These are phyloP conservation scores for Austrolebias charrua DNA, from an alignment of 2,797 vertebrate genomes.

Conservation along the genomic window DNA sequence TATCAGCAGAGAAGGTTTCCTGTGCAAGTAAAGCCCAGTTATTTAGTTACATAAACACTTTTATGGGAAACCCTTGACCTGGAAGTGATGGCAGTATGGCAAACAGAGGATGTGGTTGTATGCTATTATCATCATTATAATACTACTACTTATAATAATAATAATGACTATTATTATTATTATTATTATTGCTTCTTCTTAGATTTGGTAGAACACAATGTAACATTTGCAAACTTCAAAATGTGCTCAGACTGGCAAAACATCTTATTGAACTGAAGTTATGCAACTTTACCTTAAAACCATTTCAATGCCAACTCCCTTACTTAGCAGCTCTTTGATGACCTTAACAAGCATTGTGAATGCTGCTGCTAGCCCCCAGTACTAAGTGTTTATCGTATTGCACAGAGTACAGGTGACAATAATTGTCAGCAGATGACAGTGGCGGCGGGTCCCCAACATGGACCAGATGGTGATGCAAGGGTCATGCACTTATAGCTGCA, in stretches of 20 bases:
- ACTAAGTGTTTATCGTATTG: slow-evolving; percentile 77
- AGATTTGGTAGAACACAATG: slow-evolving; percentile 2
- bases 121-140: slow-evolving; percentile 1
- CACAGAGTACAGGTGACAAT: slow-evolving; percentile 89
- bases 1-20: slow-evolving; percentile 80
- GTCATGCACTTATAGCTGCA: slow-evolving; percentile 71
- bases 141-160: too few species aligned
- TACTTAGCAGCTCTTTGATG: slow-evolving; percentile 35
- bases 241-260: slow-evolving; percentile 35
- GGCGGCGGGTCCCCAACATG: slow-evolving; percentile 80
- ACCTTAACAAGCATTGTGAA: slow-evolving; percentile 63
- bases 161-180: slow-evolving; percentile 11
- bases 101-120: slow-evolving; percentile 39
- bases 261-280: slow-evolving; percentile 33
- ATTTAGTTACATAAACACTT: slow-evolving; percentile 77
- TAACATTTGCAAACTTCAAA: slow-evolving; percentile 8
- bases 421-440: slow-evolving; percentile 91
- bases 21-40: slow-evolving; percentile 80
- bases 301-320: slow-evolving; percentile 8
- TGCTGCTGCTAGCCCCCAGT: slow-evolving; percentile 58
- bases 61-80: slow-evolving; percentile 60
- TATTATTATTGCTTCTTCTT: neutral
- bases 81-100: slow-evolving; percentile 43
- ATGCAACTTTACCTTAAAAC: slow-evolving; percentile 24
- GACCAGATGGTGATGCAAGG: slow-evolving; percentile 88